phyloP scores from a whole-genome alignment of 2,113 vertebrate genomes.

The Salminus brasiliensis region DNA sequence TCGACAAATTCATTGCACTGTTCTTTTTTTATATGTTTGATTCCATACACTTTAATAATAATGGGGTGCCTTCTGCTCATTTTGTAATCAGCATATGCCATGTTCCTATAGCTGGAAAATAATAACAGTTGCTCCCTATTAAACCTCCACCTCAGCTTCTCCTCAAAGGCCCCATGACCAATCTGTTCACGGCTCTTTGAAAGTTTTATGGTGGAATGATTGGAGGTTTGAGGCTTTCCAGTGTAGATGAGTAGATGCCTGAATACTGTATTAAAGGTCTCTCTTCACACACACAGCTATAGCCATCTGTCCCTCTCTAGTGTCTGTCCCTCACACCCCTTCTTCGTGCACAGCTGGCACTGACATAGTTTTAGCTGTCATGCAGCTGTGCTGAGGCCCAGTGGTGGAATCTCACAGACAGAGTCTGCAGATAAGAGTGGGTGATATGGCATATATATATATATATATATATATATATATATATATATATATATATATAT shows the following conservation, averaged over 20 bases:
- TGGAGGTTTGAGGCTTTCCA: conserved; percentile 55
- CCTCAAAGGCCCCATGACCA: conserved; percentile 45
- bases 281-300: not conserved
- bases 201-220: conserved; percentile 54
- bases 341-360: conserved; percentile 5
- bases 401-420: not conserved
- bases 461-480: too few species aligned
- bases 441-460: too few species aligned
- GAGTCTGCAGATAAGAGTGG: too few species aligned
- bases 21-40: too few species aligned
- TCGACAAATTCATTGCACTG: too few species aligned
- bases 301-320: conserved; percentile 58
- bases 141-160: conserved; percentile 38
- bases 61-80: not conserved
- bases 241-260: conserved; percentile 56
- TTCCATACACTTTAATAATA: not conserved
- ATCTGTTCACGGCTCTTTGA: conserved; percentile 64
- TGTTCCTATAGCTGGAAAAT: not conserved
- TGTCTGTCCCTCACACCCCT: conserved; percentile 6
- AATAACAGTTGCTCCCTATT: conserved; percentile 47
- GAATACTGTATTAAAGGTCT: conserved; percentile 9
- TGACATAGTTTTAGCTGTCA: not conserved
- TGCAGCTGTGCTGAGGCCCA: conserved; percentile 1
- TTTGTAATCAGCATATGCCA: not conserved
- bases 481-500: too few species aligned